phyloP scores from a whole-genome alignment of 1,140 invertebrate genomes.

The Neodiprion pinetum region DNA sequence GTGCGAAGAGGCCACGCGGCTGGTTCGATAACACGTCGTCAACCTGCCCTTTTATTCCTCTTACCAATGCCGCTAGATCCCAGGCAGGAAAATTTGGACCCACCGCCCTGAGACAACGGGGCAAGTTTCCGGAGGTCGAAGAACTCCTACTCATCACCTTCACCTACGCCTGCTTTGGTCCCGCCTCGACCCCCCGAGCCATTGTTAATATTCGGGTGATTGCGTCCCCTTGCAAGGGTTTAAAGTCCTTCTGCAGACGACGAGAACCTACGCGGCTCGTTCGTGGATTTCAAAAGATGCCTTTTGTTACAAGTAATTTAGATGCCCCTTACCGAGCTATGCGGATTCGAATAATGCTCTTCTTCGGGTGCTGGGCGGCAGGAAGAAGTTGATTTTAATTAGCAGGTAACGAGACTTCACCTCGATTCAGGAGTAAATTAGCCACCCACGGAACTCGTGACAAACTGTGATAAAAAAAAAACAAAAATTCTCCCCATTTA shows the following conservation, averaged over 20 bases:
- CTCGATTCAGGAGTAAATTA: neutral
- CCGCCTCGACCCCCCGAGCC: neutral
- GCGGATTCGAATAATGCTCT: neutral
- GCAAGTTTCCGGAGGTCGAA: neutral
- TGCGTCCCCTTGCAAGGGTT: neutral
- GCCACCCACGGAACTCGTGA: neutral
- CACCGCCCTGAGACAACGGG: neutral
- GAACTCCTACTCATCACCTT: neutral
- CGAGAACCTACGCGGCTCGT: neutral
- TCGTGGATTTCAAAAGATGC: neutral
- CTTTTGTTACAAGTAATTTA: slow-evolving; percentile 1
- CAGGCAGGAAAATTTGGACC: neutral
- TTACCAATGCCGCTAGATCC: neutral
- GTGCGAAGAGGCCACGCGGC: neutral
- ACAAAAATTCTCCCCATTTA: neutral
- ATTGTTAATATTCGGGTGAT: slow-evolving; percentile 2
- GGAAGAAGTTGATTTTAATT: slow-evolving; percentile 3
- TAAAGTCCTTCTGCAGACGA: neutral
- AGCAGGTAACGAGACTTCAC: neutral
- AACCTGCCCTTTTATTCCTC: neutral
- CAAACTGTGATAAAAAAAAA: neutral
- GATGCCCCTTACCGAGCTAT: neutral
- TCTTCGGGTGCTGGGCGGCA: neutral
- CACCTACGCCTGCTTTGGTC: too few species aligned
- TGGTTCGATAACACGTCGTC: neutral